A percentile compares a stretch with the other conserved stretches of the same genome.
phyloP scores from a whole-genome alignment of 2,888 invertebrate genomes.

The Vesta saturnalis region DNA sequence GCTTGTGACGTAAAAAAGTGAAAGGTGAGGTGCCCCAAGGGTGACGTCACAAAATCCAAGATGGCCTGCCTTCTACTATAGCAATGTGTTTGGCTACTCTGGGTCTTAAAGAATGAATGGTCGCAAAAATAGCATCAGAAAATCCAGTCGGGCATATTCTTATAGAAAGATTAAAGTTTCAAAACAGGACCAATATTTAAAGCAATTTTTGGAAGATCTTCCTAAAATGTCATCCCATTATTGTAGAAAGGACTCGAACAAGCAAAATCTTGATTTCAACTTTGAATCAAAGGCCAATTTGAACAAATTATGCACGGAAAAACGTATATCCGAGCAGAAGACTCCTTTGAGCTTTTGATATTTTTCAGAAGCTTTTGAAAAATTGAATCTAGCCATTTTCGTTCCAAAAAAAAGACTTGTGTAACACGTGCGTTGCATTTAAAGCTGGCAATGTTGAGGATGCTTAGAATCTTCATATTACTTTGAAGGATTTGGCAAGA shows the following conservation, averaged over 20 bases:
- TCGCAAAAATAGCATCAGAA: neutral
- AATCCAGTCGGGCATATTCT: neutral
- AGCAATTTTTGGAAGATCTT: neutral
- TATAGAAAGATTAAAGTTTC: neutral
- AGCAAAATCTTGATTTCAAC: slow-evolving; percentile 12
- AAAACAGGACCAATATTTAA: neutral
- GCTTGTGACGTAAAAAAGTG: no score
- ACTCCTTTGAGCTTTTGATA: slow-evolving; percentile 7
- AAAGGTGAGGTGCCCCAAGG: no score
- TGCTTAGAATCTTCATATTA: slow-evolving; percentile 7
- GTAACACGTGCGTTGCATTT: slow-evolving; percentile 31
- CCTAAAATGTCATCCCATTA: slow-evolving; percentile 12
- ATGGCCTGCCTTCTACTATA: no score
- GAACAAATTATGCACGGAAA: slow-evolving; percentile 21
- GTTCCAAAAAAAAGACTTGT: slow-evolving; percentile 31
- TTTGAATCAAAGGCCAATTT: slow-evolving; percentile 28
- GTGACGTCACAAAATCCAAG: no score
- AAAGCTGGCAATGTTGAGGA: slow-evolving; percentile 28
- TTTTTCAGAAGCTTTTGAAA: slow-evolving; percentile 31
- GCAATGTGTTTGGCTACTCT: slow-evolving; percentile 6
- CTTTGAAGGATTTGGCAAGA: slow-evolving; percentile 16
- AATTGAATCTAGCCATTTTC: slow-evolving; percentile 24
- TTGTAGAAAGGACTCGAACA: slow-evolving; percentile 10
- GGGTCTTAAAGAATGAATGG: slow-evolving; percentile 10
- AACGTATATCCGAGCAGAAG: slow-evolving; percentile 19